phyloP scores from a whole-genome alignment of 2,113 vertebrate species.

The Hyla sarda region DNA sequence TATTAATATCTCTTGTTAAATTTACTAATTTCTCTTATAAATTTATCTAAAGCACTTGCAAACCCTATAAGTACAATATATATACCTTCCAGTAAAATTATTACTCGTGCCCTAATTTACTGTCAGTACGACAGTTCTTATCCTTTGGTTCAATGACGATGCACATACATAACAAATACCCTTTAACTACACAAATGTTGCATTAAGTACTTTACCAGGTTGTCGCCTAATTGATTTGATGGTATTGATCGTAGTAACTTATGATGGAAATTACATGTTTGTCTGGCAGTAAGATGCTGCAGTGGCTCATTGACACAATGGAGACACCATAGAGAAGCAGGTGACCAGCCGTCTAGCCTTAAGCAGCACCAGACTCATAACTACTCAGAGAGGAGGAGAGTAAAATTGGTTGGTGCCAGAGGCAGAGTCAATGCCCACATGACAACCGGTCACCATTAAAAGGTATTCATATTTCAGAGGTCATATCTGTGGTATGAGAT shows the following conservation, averaged over 20 bases:
- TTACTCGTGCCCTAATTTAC: neutral
- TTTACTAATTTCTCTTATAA: neutral
- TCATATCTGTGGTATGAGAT: constrained; percentile 49
- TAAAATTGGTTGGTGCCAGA: constrained; percentile 53
- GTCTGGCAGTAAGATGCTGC: constrained; percentile 18
- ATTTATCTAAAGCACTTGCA: neutral
- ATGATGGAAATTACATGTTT: constrained; percentile 35
- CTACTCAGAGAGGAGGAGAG: constrained; percentile 17
- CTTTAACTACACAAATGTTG: constrained; percentile 22
- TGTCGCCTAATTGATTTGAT: constrained; percentile 35
- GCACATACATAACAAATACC: neutral
- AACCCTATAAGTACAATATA: neutral
- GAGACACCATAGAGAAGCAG: constrained; percentile 25
- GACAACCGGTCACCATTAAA: constrained; percentile 58
- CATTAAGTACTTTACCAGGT: constrained; percentile 38
- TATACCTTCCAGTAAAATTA: neutral
- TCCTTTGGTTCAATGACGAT: neutral
- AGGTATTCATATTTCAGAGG: constrained; percentile 54
- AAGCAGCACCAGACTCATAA: constrained; percentile 47
- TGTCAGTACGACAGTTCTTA: neutral
- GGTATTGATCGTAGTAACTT: constrained; percentile 39
- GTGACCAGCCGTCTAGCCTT: constrained; percentile 45
- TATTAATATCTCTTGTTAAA: neutral
- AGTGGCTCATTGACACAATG: neutral
- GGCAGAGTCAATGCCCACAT: constrained; percentile 52